Evolutionary conservation across 53 echinoderm and acorn worm species (phyloP).

Genomic region (Temnopleurus reevesii): DNA sequence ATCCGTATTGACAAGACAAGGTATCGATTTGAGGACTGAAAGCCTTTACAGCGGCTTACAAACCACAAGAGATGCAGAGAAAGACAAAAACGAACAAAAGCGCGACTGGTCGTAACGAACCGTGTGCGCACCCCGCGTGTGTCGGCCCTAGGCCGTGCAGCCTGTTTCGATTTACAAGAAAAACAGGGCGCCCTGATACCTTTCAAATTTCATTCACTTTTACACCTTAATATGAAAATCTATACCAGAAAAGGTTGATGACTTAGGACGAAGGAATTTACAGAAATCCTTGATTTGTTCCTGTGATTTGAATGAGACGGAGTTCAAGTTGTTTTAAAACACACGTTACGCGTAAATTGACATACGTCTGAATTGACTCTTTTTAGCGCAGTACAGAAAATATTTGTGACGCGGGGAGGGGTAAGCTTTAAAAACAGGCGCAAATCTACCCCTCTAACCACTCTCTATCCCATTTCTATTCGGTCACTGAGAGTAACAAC

Average conservation of each 20-base stretch:
- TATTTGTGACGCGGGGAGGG: background rate
- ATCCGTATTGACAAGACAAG: slow-evolving; percentile 47
- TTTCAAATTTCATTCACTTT: slow-evolving; percentile 15
- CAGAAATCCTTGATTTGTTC: background rate
- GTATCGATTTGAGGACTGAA: slow-evolving; percentile 26
- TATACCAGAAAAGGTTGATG: background rate
- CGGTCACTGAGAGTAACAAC: slow-evolving; percentile 47
- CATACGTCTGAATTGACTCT: slow-evolving; percentile 12
- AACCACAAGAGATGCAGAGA: slow-evolving; percentile 13
- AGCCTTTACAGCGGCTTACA: background rate
- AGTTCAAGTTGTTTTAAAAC: slow-evolving; percentile 11
- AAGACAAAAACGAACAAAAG: slow-evolving; percentile 2
- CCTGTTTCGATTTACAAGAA: slow-evolving; percentile 12
- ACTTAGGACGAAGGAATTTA: background rate
- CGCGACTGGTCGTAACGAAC: background rate
- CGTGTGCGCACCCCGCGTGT: background rate
- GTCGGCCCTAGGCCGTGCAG: slow-evolving; percentile 16
- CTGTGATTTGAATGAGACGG: background rate
- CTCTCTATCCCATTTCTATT: background rate
- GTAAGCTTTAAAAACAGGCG: slow-evolving; percentile 33
- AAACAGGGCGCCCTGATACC: slow-evolving; percentile 48
- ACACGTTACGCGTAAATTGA: slow-evolving; percentile 33
- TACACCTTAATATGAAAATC: background rate
- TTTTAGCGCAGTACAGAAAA: background rate
- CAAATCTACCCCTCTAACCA: slow-evolving; percentile 33